Base-by-base conservation (phyloP, 2,888 invertebrate species). In the Punctoribates punctum region DNA sequence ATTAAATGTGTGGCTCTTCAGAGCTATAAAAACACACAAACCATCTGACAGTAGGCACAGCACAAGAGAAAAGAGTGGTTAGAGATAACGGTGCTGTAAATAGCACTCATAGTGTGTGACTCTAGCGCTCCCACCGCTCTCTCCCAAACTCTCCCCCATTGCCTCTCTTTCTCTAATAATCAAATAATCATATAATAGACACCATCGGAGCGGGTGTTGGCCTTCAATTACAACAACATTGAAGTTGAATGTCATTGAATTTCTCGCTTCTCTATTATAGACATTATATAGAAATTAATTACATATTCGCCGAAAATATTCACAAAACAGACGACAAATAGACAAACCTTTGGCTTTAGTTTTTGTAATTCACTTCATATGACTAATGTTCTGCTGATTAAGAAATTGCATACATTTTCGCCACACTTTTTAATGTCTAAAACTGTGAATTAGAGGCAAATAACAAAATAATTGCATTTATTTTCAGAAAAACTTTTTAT, bases 41-140 rank as follows among this genome's bases (percentile, higher is more conserved):
- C 6, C 60, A 60, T 60, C 20, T 60, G 60, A 60, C 60, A 65
- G 65, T 29, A 65, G 65, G 65, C 57, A 57, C 57, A 9, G 15
- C 51, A 51, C 15, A 51, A 51, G 17, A 20, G n/a, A 60, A 60
- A 29, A 34, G 34, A 65, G 65, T 65, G 65, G 27, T 65, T 65
- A 29, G 29, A 65, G 65, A 65, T 65, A 65, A 65, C 65, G 65
- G 65, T 57, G 57, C 57, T 11, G 25, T 57, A 20, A 20, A 57
- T 57, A 57, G 20, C 9, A n/a, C 23, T 23, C 34, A 6, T 8
- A 4, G 34, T 6, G 34, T 34, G 34, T 34, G 34, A 34, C 34
- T 6, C 34, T 8, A 34, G 34, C 57, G 20, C 57, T 57, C 25
- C 13, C 57, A 9, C 9, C 57, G 13, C 25, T 6, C 57, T 23